Evolutionary conservation across 2,797 vertebrate genomes (phyloP).

Genomic region (Myotis vivesi): DNA sequence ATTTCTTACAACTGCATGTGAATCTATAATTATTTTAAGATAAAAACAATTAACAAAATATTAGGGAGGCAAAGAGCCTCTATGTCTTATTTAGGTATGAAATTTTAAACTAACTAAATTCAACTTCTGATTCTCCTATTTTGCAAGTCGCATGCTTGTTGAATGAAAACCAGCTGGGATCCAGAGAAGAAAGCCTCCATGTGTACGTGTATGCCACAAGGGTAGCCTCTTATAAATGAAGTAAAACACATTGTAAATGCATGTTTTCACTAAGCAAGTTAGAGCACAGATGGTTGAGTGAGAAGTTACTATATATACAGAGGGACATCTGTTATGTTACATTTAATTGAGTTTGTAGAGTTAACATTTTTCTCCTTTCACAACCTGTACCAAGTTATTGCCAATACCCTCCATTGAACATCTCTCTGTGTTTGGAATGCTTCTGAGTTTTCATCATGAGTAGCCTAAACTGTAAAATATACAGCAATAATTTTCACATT

Average conservation of each 20-base stretch:
- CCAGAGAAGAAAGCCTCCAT: background rate
- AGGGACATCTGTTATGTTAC: background rate
- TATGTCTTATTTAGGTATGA: background rate
- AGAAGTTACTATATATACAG: constrained; percentile 4
- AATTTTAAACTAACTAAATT: background rate
- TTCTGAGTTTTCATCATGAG: background rate
- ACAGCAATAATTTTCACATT: background rate
- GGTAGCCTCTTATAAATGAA: background rate
- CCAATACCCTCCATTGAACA: background rate
- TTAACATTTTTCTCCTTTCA: background rate
- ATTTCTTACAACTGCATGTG: background rate
- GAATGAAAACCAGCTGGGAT: background rate
- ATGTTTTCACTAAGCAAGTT: constrained; percentile 18
- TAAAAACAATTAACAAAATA: background rate
- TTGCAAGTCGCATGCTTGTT: background rate
- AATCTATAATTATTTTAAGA: background rate
- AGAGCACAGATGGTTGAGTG: constrained; percentile 34
- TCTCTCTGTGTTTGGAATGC: background rate
- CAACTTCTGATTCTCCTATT: background rate
- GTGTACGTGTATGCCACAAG: background rate
- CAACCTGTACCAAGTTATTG: background rate
- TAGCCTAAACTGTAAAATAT: background rate
- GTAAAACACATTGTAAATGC: background rate
- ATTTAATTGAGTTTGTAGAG: background rate
- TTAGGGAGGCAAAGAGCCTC: background rate